Conservation (phyloP, 1,140 invertebrate genomes). For the Apis dorsata region DNA sequence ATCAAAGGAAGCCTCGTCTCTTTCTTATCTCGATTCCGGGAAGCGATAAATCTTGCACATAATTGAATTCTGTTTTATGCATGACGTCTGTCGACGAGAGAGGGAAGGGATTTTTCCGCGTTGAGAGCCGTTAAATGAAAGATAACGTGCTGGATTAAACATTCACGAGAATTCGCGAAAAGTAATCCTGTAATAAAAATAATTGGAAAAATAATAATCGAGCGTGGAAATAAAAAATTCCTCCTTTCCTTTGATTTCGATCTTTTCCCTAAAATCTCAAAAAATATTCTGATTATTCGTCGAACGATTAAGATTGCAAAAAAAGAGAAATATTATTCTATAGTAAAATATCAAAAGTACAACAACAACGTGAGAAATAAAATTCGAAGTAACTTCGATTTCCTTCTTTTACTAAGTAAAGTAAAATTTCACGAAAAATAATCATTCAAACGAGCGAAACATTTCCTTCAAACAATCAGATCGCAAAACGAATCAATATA, state of each 20-base stretch:
- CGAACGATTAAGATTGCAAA: no score
- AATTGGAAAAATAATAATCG: neutral
- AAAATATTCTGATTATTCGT: no score
- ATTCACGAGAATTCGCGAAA: neutral
- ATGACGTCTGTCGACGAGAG: slow-evolving; percentile 18
- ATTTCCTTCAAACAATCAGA: no score
- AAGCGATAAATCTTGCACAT: slow-evolving; percentile 42
- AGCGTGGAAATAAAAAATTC: neutral
- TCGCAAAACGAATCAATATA: no score
- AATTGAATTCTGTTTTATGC: slow-evolving; percentile 44
- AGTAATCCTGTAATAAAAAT: neutral
- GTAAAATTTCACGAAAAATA: no score
- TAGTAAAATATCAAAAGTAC: no score
- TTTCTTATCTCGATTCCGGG: slow-evolving; percentile 18
- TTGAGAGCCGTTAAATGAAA: neutral
- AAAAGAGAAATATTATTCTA: no score
- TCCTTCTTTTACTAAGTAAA: no score
- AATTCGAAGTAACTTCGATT: neutral
- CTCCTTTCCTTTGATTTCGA: no score
- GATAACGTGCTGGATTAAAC: neutral
- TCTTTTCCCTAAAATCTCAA: no score
- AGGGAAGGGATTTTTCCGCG: neutral
- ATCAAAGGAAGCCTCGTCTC: neutral
- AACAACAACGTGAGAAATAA: no score
- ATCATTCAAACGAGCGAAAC: no score